Evolutionary conservation across 2,113 vertebrate species (phyloP), one percentile per base, ranked within the genome.

Genomic region (Numenius arquata): DNA sequence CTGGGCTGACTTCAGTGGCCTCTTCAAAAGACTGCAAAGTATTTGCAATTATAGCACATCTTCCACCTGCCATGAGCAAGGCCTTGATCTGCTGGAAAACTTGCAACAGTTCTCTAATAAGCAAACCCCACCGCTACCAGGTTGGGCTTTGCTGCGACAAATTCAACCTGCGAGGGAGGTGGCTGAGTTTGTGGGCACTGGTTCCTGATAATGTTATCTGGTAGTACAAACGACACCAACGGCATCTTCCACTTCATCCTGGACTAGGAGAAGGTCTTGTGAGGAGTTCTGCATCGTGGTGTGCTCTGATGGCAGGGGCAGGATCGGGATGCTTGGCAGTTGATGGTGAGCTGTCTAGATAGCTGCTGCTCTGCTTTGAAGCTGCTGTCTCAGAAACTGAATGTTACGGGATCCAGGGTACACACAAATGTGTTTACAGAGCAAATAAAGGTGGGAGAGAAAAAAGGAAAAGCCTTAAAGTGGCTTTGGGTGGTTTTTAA

Each of bases 381-480:
- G 92, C 61, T 89, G 76, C 70, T 81, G 76, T 90, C 15, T 4
- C 68, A 84, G 83, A 85, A 88, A 61, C 47, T 6, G 79, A 88
- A 32, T 1, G 3, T 84, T 92, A 65, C 2, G 12, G 61, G 90
- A 92, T 89, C 65, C 61, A 72, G 80, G 40, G 68, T 0, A 2
- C 48, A 12, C 89, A 82, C 74, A 72, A 83, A 52, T 41, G 83
- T 89, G 86, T 96, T 96, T 90, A 79, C 86, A 77, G 77, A 96
- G 79, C 84, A 94, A 96, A 97, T 87, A 94, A 92, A 93, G 89
- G 76, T 0, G 20, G 80, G 89, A 81, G 70, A 81, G 73, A 89
- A 90, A 89, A 96, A 95, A 92, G 78, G 66, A 78, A 92, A 94
- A 94, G 53, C 76, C 93, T 95, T 48, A 9, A 75, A 95, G 90